These are phyloP conservation scores for Linurgus olivaceus DNA, from an alignment of 2,797 vertebrate genomes.

Conservation along the genomic window DNA sequence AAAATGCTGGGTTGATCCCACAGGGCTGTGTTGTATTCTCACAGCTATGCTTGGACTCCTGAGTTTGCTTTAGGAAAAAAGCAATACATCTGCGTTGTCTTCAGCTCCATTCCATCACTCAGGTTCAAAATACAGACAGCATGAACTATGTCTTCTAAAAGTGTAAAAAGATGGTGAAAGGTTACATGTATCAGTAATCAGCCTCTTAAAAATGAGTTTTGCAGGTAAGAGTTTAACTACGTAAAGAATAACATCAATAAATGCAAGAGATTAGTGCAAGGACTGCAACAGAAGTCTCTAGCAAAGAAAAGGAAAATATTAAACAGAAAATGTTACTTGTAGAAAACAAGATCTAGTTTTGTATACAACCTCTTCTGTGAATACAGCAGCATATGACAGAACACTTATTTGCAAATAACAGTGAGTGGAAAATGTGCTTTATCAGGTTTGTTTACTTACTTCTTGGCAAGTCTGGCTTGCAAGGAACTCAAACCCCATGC, in stretches of 20 bases:
- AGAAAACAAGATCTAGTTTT: not conserved
- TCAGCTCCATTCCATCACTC: not conserved
- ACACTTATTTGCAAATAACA: slow-evolving; percentile 44
- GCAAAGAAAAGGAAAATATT: not conserved
- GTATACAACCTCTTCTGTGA: not conserved
- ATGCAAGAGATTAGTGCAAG: not conserved
- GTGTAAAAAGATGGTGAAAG: not conserved
- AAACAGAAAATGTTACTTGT: not conserved
- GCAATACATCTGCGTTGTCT: not conserved
- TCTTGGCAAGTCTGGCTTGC: slow-evolving; percentile 2
- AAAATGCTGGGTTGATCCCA: not conserved
- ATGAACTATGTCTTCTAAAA: not conserved
- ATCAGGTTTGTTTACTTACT: slow-evolving; percentile 31
- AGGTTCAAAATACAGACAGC: not conserved
- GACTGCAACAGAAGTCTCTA: not conserved
- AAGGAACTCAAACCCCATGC: not conserved
- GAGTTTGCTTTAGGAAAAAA: not conserved
- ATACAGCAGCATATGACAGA: slow-evolving; percentile 21
- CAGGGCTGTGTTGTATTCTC: not conserved
- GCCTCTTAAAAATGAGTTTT: not conserved
- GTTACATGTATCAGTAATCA: not conserved
- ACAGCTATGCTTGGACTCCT: not conserved
- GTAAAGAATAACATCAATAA: not conserved
- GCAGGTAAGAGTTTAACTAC: not conserved
- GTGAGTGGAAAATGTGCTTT: slow-evolving; percentile 47